Base-by-base conservation (phyloP, 2,888 invertebrate genomes). In the Megaustenia siamemsis region DNA sequence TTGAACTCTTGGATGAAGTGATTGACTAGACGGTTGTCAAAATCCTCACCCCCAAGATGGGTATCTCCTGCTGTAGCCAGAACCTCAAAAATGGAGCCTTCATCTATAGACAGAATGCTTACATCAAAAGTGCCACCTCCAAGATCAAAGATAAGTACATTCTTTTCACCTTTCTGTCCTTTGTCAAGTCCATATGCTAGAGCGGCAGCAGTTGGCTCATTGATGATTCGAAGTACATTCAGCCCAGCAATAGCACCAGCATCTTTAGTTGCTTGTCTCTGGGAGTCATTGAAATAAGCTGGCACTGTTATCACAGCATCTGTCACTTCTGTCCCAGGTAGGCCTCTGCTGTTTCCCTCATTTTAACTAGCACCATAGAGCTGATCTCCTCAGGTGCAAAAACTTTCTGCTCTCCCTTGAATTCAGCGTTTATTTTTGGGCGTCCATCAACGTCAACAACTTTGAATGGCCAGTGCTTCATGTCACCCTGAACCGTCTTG, bases 371-470 rank as follows among this genome's bases (percentile, higher is more conserved):
- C 6, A 71, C 71, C 71, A 71, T 71, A 5, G 71, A 71, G n/a
- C 71, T 71, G 71, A 98, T 96, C 95, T 97, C 97, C 94, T 97
- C 97, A 0, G 97, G 97, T 94, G 96, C 96, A 95, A 97, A 97
- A 40, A 95, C 95, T 94, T 98, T 98, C 86, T 94, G 94, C 94
- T 97, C 97, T 66, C 97, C 97, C 93, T 97, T 97, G 95, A 86
- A 90, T 66, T 91, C 91, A 21, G 92, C 93, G 82, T 90, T 86
- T 24, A 93, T 88, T 53, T 90, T 90, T 10, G 93, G 92, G 68
- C 90, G 90, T 10, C 89, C 89, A 40, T 89, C 91, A 15, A 78
- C 76, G 35, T 90, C 90, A 28, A 89, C 85, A 40, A 92, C 91
- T 49, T 83, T 88, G 71, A 71, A 71, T 43, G 71, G 71, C 71